Base-by-base conservation (phyloP, 2,797 vertebrate species). In the Tenualosa ilisha region DNA sequence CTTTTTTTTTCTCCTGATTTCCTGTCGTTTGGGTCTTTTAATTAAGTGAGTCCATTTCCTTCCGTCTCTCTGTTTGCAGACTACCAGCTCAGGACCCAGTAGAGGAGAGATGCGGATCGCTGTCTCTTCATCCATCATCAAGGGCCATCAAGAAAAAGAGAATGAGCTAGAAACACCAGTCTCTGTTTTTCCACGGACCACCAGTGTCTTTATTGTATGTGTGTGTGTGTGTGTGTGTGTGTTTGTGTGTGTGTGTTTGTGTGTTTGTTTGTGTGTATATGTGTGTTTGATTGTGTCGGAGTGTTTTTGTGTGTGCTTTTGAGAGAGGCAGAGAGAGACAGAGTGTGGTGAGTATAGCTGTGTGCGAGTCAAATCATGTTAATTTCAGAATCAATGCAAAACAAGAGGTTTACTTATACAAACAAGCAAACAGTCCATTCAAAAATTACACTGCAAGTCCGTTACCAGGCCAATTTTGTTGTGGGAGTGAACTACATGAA, bases 41-140 rank as follows among this genome's bases (percentile, higher is more conserved):
- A 96, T 96, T 95, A 95, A 94, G 85, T 2, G 15, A 79, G 72
- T 46, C 88, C 83, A 88, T 85, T 91, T 89, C 93, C 95, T 88
- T 90, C 96, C 95, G 94, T 94, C 94, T 95, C 90, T 88, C 85
- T 88, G 83, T 85, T 88, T 91, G 82, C 93, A 96, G 95, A 96
- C 94, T 96, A 96, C 94, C 96, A 96, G 91, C 96, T 96, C 93
- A 94, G 95, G 93, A 96, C 95, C 85, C 96, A 96, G 92, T 95
- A 95, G 92, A 93, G 91, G 88, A 50, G 81, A 83, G 15, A 81
- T 22, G 49, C 1, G 17, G 37, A 79, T 46, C 81, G 31, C 59
- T 26, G n/a, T 26, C 79, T 6, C 65, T 31, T 84, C 43, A 51
- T 79, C 40, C 15, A 46, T 75, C 68, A 40, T 79, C 72, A 43